phyloP scores from a whole-genome alignment of 2,113 vertebrate genomes.

The Platichthys stellatus region DNA sequence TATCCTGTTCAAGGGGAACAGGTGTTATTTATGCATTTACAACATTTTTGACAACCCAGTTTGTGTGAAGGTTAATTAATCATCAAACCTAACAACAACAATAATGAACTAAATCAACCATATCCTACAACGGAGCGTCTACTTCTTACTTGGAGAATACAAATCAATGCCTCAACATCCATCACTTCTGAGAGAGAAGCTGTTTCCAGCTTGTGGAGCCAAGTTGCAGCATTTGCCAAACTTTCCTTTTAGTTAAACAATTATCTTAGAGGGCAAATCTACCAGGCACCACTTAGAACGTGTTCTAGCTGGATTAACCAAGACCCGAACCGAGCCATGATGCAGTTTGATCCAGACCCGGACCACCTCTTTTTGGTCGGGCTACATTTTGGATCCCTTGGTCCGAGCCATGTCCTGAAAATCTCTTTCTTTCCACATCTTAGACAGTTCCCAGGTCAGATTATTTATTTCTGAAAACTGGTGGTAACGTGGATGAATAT shows the following conservation, averaged over 20 bases:
- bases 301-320: too few species aligned
- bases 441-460: not conserved
- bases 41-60: not conserved
- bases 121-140: not conserved
- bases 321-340: too few species aligned
- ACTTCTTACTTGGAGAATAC: not conserved
- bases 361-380: too few species aligned
- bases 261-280: too few species aligned
- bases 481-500: not conserved
- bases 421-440: not conserved
- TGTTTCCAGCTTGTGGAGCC: constrained; percentile 2
- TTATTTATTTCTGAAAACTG: not conserved
- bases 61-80: not conserved
- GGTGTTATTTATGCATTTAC: not conserved
- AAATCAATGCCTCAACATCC: not conserved
- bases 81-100: not conserved
- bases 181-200: not conserved
- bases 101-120: constrained; percentile 2
- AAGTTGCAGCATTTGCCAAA: constrained; percentile 16
- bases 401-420: too few species aligned
- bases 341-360: too few species aligned
- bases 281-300: too few species aligned
- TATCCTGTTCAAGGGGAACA: not conserved
- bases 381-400: too few species aligned
- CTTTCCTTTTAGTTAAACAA: not conserved